Percentiles rank a stretch among this genome's conserved stretches.
These are phyloP conservation scores for Leptosomus discolor DNA, from an alignment of 2,113 vertebrate genomes.

Conservation along the genomic window DNA sequence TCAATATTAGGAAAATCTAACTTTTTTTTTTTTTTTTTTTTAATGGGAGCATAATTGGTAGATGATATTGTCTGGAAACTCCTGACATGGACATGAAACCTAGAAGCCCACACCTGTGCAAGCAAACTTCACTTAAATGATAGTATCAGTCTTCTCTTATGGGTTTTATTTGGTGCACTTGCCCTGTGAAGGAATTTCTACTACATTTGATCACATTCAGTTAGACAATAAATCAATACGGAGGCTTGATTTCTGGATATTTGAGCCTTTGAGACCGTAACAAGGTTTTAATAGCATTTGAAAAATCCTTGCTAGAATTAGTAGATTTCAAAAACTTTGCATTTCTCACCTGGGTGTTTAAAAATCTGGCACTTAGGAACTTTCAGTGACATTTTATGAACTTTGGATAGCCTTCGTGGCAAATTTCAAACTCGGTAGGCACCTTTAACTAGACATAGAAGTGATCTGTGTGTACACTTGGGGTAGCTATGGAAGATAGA, in stretches of 20 bases:
- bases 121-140: neutral
- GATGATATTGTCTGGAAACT: neutral
- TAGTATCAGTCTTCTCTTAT: neutral
- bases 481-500: neutral
- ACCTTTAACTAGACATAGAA: no score
- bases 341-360: neutral
- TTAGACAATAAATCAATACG: neutral
- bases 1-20: neutral
- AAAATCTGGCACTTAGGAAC: neutral
- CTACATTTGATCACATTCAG: neutral
- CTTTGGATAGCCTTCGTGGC: neutral
- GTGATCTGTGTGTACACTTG: accelerated
- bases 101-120: neutral
- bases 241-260: neutral
- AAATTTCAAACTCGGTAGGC: neutral
- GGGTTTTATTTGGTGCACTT: neutral
- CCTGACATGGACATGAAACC: neutral
- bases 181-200: neutral
- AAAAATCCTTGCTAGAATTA: neutral
- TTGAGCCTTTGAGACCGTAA: neutral
- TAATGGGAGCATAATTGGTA: neutral
- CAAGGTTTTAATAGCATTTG: neutral
- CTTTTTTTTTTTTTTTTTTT: neutral
- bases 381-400: neutral
- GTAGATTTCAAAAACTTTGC: neutral